Evolutionary conservation across 2,113 vertebrate species (phyloP).

Genomic region (Brienomyrus brachyistius): DNA sequence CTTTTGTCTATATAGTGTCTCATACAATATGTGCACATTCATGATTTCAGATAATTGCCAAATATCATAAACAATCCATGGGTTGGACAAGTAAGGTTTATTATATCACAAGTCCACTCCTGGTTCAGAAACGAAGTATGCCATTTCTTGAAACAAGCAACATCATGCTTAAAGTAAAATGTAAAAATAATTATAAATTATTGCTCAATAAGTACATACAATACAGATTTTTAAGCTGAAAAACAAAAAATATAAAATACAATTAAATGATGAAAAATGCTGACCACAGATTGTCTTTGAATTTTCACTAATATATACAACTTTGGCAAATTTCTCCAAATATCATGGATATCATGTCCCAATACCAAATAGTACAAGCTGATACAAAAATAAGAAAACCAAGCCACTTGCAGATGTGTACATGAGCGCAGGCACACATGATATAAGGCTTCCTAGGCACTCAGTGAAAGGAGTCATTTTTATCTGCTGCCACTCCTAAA

Average conservation of each 20-base stretch:
- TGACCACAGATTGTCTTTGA: neutral
- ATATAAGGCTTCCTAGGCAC: neutral
- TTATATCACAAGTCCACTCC: neutral
- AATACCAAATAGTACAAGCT: neutral
- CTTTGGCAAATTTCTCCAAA: neutral
- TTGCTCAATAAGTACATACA: neutral
- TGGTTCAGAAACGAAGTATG: neutral
- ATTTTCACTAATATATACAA: neutral
- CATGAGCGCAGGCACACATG: neutral
- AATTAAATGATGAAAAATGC: neutral
- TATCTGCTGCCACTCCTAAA: neutral
- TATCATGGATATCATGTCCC: neutral
- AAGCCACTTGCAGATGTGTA: neutral
- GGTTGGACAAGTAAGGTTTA: neutral
- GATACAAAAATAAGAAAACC: neutral
- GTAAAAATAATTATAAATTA: neutral
- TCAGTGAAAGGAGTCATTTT: neutral
- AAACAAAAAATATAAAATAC: neutral
- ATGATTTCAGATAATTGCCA: neutral
- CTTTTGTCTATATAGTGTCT: neutral
- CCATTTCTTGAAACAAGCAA: neutral
- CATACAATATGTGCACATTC: neutral
- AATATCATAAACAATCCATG: too few species aligned
- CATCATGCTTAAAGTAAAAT: neutral
- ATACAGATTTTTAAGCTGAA: neutral